These are phyloP conservation scores for Enteromius anoplus DNA, from an alignment of 2,797 vertebrate genomes.

Conservation along the genomic window DNA sequence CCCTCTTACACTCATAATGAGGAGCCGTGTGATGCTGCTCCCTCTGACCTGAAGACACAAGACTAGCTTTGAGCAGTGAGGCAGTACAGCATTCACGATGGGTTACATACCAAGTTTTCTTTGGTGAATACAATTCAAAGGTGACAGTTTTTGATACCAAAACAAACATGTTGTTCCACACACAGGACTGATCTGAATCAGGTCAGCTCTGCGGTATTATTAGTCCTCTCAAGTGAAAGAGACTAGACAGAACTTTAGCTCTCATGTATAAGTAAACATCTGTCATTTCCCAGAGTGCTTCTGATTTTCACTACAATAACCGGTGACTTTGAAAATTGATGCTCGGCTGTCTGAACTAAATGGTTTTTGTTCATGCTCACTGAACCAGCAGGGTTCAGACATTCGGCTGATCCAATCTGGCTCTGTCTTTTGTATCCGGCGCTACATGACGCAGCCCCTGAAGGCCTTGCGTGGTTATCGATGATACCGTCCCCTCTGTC, in stretches of 20 bases:
- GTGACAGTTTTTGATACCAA: not conserved
- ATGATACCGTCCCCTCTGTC: constrained; percentile 10
- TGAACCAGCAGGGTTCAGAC: constrained; percentile 17
- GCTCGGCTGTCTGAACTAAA: constrained; percentile 37
- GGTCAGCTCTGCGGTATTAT: constrained; percentile 27
- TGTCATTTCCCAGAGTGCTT: constrained; percentile 30
- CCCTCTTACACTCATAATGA: constrained; percentile 28
- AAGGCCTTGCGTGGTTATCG: constrained; percentile 14
- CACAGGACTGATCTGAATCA: constrained; percentile 5
- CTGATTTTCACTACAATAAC: constrained; percentile 22
- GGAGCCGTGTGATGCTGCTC: constrained; percentile 29
- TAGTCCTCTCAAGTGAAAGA: constrained; percentile 10
- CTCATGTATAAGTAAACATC: constrained; percentile 35
- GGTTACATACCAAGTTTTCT: not conserved
- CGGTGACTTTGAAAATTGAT: constrained; percentile 26
- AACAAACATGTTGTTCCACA: not conserved
- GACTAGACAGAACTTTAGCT: constrained; percentile 28
- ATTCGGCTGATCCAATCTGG: not conserved
- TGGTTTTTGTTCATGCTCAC: constrained; percentile 18
- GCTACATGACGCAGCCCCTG: not conserved
- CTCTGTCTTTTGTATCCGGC: not conserved
- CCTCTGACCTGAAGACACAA: constrained; percentile 43
- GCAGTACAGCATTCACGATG: not conserved
- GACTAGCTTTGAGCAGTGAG: not conserved
- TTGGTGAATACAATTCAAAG: not conserved